These are phyloP conservation scores for Chymomyza costata DNA, from an alignment of 1,140 invertebrate genomes.

Conservation along the genomic window DNA sequence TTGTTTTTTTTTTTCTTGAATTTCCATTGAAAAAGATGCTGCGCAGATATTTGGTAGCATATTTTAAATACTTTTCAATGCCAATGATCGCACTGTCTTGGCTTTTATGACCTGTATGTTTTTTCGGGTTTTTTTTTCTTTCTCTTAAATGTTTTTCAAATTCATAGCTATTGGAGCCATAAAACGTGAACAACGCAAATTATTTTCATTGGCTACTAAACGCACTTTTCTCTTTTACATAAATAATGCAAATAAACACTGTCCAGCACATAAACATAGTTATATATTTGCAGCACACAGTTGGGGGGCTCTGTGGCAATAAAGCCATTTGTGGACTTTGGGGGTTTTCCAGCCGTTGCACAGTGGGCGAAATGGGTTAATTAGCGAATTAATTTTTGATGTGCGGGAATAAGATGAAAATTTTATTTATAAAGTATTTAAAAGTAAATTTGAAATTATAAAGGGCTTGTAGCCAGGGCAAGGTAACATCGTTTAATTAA, in stretches of 20 bases:
- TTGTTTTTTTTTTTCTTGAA: conserved; percentile 2
- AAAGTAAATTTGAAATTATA: no score
- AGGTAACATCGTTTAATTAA: no score
- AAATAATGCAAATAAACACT: conserved; percentile 64
- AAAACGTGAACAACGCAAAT: no score
- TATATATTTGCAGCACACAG: conserved; percentile 61
- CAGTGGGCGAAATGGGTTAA: conserved; percentile 10
- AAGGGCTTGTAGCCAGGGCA: no score
- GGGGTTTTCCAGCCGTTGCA: conserved; percentile 21
- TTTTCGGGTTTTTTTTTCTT: no score
- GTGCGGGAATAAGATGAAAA: no score
- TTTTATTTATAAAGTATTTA: no score
- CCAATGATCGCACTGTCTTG: conserved; percentile 27
- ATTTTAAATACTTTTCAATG: conserved; percentile 67
- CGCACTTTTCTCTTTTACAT: conserved; percentile 51
- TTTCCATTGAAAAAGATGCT: conserved; percentile 56
- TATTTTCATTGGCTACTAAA: background rate
- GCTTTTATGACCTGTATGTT: no score
- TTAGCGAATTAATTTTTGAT: no score
- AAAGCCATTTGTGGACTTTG: conserved; percentile 36
- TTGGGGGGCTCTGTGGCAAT: conserved; percentile 58
- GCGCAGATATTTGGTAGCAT: conserved; percentile 52
- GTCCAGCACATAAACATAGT: conserved; percentile 46
- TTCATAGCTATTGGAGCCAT: no score
- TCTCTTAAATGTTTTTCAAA: no score